Percentiles rank a stretch among this genome's conserved stretches.
phyloP scores from a whole-genome alignment of 2,888 invertebrate species.

The Rhingia rostrata region DNA sequence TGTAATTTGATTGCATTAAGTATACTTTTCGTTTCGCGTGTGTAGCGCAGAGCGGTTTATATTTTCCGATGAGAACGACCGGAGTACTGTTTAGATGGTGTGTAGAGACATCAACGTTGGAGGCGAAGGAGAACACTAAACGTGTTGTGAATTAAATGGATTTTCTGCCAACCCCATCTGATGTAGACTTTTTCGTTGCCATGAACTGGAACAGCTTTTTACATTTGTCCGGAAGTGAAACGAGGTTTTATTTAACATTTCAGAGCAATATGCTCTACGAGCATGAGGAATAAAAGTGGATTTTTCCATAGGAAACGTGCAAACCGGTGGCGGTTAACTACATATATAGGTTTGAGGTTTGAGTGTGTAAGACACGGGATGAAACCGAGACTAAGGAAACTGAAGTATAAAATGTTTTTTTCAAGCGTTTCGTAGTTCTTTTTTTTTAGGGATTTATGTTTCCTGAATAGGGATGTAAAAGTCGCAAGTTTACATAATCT shows the following conservation, averaged over 20 bases:
- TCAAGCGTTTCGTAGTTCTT: too few species aligned
- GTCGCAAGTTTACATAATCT: too few species aligned
- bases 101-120: neutral
- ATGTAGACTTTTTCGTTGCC: neutral
- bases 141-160: slow-evolving; percentile 40
- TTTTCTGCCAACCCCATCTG: slow-evolving; percentile 18
- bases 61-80: neutral
- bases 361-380: too few species aligned
- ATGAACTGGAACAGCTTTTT: slow-evolving; percentile 11
- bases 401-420: too few species aligned
- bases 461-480: too few species aligned
- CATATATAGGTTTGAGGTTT: too few species aligned
- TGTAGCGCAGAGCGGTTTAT: neutral
- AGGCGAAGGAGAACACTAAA: slow-evolving; percentile 1
- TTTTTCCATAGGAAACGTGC: too few species aligned
- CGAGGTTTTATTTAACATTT: slow-evolving; percentile 9
- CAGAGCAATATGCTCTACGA: too few species aligned
- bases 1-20: slow-evolving; percentile 58
- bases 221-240: slow-evolving; percentile 41
- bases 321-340: too few species aligned
- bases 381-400: too few species aligned
- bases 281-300: too few species aligned
- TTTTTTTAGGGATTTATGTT: too few species aligned
- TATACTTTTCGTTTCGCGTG: slow-evolving; percentile 42
- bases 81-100: neutral